A percentile compares a stretch with the other conserved stretches of the same genome.
phyloP scores from a whole-genome alignment of 2,888 invertebrate species.

The Hirtodrosophila duncani region DNA sequence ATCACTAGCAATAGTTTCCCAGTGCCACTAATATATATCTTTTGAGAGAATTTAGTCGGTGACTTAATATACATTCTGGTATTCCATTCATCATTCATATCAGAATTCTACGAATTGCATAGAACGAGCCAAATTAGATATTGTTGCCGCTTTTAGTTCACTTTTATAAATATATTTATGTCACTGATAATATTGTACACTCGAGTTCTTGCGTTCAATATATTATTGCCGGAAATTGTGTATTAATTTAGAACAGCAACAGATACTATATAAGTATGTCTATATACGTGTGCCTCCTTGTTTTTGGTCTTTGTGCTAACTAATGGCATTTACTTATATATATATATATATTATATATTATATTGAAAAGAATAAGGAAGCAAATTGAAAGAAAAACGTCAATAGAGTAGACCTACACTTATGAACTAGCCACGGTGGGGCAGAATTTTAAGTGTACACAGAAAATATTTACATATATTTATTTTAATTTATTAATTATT shows the following conservation, averaged over 20 bases:
- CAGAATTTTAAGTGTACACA: too few species aligned
- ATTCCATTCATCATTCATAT: too few species aligned
- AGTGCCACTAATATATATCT: too few species aligned
- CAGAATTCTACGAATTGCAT: too few species aligned
- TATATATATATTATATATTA: slow-evolving; percentile 3
- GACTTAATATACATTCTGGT: too few species aligned
- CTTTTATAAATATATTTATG: slow-evolving; percentile 10
- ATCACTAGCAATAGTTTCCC: slow-evolving; percentile 12
- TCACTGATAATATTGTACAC: slow-evolving; percentile 19
- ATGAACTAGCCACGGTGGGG: not conserved
- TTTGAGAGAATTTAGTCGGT: too few species aligned
- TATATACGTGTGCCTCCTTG: slow-evolving; percentile 17
- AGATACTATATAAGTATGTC: slow-evolving; percentile 1
- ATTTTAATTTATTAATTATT: too few species aligned
- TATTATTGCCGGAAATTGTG: slow-evolving; percentile 51
- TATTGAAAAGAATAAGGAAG: slow-evolving; percentile 3
- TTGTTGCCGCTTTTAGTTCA: too few species aligned
- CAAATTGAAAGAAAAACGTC: not conserved
- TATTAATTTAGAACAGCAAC: slow-evolving; percentile 59
- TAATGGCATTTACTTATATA: slow-evolving; percentile 14
- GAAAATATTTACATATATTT: too few species aligned
- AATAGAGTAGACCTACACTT: not conserved
- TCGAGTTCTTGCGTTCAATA: not conserved
- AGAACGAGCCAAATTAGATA: too few species aligned
- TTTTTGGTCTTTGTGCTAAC: slow-evolving; percentile 37